Evolutionary conservation across 2,113 vertebrate species (phyloP), one percentile per base, ranked within the genome.

Genomic region (Anthoscopus minutus): DNA sequence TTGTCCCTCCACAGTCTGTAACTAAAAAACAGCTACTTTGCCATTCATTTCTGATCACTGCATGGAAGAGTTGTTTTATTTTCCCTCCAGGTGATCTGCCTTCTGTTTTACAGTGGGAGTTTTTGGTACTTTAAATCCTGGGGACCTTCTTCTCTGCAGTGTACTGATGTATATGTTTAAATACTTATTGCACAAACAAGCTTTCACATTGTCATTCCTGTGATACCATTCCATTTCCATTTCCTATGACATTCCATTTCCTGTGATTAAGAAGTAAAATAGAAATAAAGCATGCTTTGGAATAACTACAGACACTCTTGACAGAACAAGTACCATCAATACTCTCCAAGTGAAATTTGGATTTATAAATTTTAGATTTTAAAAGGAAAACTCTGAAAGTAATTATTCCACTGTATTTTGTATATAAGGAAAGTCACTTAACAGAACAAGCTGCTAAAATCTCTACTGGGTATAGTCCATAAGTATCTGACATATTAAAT

Each of bases 321-420:
- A 88, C 42, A 77, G 73, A 61, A 69, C 45, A 86, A 89, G 93
- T 89, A 80, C 38, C 40, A 92, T 2, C 74, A 89, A 86, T 94
- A 95, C 80, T 81, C 64, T 64, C 44, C 76, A 86, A 48, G 66
- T 77, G 78, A 96, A 92, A 95, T 88, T 7, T 70, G 57, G 31
- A 77, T 92, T 73, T 56, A 65, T 44, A 58, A 79, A 88, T 38
- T 67, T 70, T 33, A 98, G 90, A 97, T 97, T 97, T 96, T 97
- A 88, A 61, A 96, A 96, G 42, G 44, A 93, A 92, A 85, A 84
- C 76, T 79, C 66, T 78, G 64, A 66, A 96, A 96, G 81, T 84
- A 10, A 65, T 64, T 81, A 42, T 73, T 73, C 20, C 23, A n/a
- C 23, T 86, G 20, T 15, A 96, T 93, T 90, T 96, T 95, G 87